A percentile compares a stretch with the other conserved stretches of the same genome.
phyloP scores from a whole-genome alignment of 2,113 vertebrate species.

The Salvelinus fontinalis region DNA sequence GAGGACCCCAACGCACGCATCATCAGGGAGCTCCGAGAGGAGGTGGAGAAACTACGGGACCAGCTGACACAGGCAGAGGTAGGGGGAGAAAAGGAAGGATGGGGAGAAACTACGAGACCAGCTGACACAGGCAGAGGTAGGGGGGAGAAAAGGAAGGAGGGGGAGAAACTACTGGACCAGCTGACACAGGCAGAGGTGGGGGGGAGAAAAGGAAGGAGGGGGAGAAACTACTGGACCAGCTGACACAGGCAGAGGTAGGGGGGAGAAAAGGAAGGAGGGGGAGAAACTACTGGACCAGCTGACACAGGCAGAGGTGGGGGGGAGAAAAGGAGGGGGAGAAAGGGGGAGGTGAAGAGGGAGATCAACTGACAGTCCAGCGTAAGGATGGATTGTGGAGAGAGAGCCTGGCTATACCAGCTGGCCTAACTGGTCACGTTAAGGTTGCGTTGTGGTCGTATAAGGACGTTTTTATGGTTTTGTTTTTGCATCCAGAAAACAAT shows the following conservation, averaged over 20 bases:
- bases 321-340: slow-evolving; percentile 79
- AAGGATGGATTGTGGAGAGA: neutral
- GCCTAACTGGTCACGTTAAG: too few species aligned
- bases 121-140: slow-evolving; percentile 85
- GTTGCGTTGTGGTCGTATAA: too few species aligned
- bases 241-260: slow-evolving; percentile 84
- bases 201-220: neutral
- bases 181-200: slow-evolving; percentile 85
- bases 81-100: neutral
- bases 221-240: slow-evolving; percentile 83
- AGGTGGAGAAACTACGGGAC: slow-evolving; percentile 69
- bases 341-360: neutral
- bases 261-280: slow-evolving; percentile 68
- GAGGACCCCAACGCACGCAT: slow-evolving; percentile 87
- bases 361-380: neutral
- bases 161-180: slow-evolving; percentile 79
- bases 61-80: slow-evolving; percentile 89
- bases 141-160: neutral
- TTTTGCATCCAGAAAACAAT: too few species aligned
- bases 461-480: too few species aligned
- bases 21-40: slow-evolving; percentile 80
- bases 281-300: slow-evolving; percentile 85
- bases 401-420: neutral
- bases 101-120: slow-evolving; percentile 79
- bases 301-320: slow-evolving; percentile 82